Evolutionary conservation across 2,113 vertebrate species (phyloP).

Genomic region (Steatornis caripensis): DNA sequence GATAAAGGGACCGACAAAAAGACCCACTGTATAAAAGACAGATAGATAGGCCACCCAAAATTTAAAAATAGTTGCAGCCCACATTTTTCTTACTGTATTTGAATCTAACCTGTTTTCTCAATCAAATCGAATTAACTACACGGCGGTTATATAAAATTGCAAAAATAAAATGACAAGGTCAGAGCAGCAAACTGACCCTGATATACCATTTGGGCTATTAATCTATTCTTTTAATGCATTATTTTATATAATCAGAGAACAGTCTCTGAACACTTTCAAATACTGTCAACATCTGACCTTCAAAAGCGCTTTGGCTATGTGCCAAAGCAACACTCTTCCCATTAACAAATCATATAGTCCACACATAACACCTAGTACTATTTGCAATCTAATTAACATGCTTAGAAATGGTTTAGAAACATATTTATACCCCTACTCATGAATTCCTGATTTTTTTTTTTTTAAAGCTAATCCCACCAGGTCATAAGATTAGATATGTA

Average conservation of each 20-base stretch:
- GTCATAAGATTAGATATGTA: not conserved
- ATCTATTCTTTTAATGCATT: not conserved
- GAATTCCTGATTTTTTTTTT: not conserved
- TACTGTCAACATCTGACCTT: not conserved
- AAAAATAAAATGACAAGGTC: not conserved
- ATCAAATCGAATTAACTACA: not conserved
- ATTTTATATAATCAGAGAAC: not conserved
- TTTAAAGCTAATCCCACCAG: not conserved
- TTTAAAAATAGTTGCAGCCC: not conserved
- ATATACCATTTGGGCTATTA: not conserved
- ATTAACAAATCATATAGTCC: not conserved
- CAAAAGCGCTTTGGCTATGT: conserved; percentile 8
- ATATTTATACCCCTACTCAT: not conserved
- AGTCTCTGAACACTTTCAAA: not conserved
- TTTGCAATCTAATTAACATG: not conserved
- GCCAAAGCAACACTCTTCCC: not conserved
- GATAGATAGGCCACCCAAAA: not conserved
- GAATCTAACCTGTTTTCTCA: not conserved
- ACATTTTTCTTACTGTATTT: not conserved
- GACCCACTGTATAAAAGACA: not conserved
- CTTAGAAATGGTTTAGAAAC: not conserved
- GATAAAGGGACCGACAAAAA: not conserved
- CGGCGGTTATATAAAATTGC: not conserved
- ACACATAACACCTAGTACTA: not conserved
- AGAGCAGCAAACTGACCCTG: not conserved